Conservation (phyloP, 64 coral and sea anemone species). For the Montipora foliosa region DNA sequence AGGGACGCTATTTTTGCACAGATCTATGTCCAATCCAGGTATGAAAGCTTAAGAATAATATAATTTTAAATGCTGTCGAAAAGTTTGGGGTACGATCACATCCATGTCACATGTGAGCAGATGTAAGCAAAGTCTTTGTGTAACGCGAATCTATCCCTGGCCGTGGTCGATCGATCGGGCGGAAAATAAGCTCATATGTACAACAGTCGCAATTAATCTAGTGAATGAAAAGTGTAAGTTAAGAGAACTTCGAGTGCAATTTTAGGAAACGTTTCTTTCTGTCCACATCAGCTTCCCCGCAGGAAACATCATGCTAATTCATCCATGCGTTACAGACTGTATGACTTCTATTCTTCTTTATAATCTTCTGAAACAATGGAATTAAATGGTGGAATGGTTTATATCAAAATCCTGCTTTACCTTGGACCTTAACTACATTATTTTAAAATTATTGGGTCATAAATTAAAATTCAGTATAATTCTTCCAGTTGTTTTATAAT, state of each 20-base stretch:
- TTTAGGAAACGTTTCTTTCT: neutral
- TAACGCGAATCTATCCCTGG: neutral
- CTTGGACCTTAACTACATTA: too few species aligned
- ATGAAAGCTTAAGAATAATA: neutral
- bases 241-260: neutral
- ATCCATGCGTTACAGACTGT: neutral
- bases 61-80: neutral
- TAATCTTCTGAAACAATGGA: neutral
- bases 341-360: neutral
- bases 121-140: neutral
- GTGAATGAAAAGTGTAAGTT: neutral
- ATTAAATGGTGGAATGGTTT: neutral
- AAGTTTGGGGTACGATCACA: neutral
- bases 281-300: neutral
- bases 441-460: neutral
- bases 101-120: slow-evolving; percentile 3
- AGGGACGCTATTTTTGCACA: slow-evolving; percentile 77
- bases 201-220: neutral
- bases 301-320: neutral
- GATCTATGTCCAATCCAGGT: slow-evolving; percentile 75
- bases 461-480: neutral
- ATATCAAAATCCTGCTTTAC: neutral
- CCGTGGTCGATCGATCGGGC: neutral
- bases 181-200: neutral
- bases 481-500: neutral